Percentiles rank a stretch among this genome's conserved stretches.
Evolutionary conservation across 1,140 invertebrate genomes (phyloP).

Genomic region (Drosophila triauraria): DNA sequence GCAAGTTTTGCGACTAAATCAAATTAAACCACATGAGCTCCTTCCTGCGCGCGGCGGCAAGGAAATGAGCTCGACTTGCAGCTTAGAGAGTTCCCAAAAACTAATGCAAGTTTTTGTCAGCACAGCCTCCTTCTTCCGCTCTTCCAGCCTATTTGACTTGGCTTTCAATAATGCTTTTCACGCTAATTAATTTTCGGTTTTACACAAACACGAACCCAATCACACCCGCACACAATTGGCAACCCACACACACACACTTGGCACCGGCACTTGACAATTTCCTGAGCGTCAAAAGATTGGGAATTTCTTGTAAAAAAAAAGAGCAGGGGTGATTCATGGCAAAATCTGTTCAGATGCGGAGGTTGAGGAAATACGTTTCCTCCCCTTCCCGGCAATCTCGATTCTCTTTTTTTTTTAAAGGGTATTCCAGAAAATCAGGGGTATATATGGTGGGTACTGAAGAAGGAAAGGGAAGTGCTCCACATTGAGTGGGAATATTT

Average conservation of each 20-base stretch:
- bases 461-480: neutral
- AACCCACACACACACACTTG: constrained; percentile 19
- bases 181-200: constrained; percentile 81
- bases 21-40: constrained; percentile 69
- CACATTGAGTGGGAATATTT: neutral
- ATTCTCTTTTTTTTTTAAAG: constrained; percentile 2
- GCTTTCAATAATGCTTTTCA: constrained; percentile 79
- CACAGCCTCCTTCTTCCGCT: neutral
- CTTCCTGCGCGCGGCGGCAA: constrained; percentile 28
- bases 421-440: neutral
- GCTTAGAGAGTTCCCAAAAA: constrained; percentile 41
- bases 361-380: constrained; percentile 21
- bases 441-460: neutral
- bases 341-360: constrained; percentile 14
- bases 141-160: constrained; percentile 37
- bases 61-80: constrained; percentile 70
- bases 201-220: constrained; percentile 50
- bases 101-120: constrained; percentile 78
- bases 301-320: constrained; percentile 26
- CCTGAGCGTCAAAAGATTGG: constrained; percentile 55
- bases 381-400: constrained; percentile 11
- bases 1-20: constrained; percentile 81
- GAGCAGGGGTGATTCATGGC: constrained; percentile 18
- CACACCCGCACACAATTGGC: constrained; percentile 26
- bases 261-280: constrained; percentile 64